Conservation (phyloP, 2,113 vertebrate genomes). For the Campylomormyrus numenius region DNA sequence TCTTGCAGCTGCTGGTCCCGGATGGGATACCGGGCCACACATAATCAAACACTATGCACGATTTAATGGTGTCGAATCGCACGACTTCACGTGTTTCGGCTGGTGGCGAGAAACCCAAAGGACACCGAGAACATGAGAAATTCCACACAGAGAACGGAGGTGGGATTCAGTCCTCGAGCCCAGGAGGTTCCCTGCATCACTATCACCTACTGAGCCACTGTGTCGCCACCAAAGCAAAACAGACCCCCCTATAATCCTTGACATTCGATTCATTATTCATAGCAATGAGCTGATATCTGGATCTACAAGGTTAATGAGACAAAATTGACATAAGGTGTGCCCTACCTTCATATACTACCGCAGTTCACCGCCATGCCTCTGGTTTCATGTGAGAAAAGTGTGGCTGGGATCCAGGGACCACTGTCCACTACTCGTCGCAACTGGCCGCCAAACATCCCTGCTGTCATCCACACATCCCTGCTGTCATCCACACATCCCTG, state of each 20-base stretch:
- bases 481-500: not conserved
- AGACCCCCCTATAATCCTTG: not conserved
- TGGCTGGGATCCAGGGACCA: not conserved
- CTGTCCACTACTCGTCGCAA: not conserved
- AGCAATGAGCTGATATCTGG: not conserved
- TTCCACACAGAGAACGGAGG: not conserved
- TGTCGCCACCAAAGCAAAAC: not conserved
- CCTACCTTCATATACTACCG: not conserved
- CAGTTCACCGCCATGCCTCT: not conserved
- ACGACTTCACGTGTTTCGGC: not conserved
- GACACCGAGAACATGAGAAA: not conserved
- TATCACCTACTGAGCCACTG: not conserved
- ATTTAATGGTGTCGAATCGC: not conserved
- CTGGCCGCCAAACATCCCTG: not conserved
- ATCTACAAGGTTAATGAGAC: not conserved
- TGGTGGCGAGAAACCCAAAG: not conserved
- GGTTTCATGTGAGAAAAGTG: not conserved
- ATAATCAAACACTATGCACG: not conserved
- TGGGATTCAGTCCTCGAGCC: not conserved
- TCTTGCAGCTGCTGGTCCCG: not conserved
- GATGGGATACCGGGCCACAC: not conserved
- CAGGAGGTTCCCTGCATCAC: not conserved
- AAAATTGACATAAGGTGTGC: not conserved
- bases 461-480: not conserved
- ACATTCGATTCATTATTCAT: not conserved